phyloP scores from a whole-genome alignment of 2,797 vertebrate species.

The Cacajao melanocephalus region DNA sequence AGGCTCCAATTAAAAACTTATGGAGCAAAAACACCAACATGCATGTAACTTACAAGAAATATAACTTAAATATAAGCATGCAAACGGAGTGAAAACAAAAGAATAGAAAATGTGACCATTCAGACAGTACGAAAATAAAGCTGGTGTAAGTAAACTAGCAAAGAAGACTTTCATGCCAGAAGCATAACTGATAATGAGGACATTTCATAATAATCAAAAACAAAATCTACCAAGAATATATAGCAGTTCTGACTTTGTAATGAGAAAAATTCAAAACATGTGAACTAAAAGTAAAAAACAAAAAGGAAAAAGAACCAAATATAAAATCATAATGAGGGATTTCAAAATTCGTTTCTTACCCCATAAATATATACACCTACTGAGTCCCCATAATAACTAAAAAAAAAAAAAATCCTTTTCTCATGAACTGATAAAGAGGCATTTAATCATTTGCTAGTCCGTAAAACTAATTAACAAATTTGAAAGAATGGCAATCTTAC shows the following conservation, averaged over 20 bases:
- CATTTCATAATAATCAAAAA: neutral
- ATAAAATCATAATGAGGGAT: neutral
- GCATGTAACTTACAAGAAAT: neutral
- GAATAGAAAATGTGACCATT: neutral
- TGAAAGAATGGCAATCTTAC: neutral
- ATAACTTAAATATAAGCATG: too few relatives aligned
- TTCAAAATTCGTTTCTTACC: neutral
- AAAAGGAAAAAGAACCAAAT: neutral
- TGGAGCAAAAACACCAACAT: neutral
- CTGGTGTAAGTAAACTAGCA: neutral
- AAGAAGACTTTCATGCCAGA: neutral
- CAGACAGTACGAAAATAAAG: neutral
- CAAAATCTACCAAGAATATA: neutral
- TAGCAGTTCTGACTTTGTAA: neutral
- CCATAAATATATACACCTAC: too few relatives aligned
- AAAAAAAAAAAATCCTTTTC: neutral
- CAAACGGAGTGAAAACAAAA: neutral
- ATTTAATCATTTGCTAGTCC: neutral
- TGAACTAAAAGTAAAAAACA: neutral
- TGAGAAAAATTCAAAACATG: neutral
- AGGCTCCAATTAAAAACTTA: neutral
- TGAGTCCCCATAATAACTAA: too few relatives aligned
- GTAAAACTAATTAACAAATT: neutral
- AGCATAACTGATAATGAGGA: neutral
- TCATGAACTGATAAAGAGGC: neutral